These are phyloP conservation scores for Mastigias papua DNA, from an alignment of 30 jellyfish, hydroid and myxozoan species.

Conservation along the genomic window DNA sequence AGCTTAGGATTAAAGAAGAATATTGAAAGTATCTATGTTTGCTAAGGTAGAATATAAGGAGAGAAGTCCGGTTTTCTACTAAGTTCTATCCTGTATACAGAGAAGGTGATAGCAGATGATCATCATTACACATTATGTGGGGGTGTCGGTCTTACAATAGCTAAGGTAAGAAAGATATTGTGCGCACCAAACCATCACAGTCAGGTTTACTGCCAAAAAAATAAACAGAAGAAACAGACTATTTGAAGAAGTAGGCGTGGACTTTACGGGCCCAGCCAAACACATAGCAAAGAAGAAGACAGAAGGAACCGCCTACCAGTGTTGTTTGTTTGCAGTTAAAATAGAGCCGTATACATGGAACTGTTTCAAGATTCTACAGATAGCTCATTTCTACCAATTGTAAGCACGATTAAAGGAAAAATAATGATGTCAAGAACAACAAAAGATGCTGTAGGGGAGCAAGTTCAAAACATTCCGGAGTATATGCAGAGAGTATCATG, in stretches of 20 bases:
- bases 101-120: constrained; percentile 10
- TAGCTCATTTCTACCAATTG: constrained; percentile 21
- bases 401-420: constrained; percentile 54
- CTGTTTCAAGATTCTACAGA: constrained; percentile 44
- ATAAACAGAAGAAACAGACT: constrained; percentile 62
- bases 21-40: constrained; percentile 6
- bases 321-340: constrained; percentile 56
- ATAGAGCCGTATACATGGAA: constrained; percentile 62
- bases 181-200: constrained; percentile 46
- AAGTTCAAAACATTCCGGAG: too few species aligned
- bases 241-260: constrained; percentile 62
- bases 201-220: constrained; percentile 73
- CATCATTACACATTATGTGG: constrained; percentile 19
- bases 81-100: neutral
- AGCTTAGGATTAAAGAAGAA: neutral
- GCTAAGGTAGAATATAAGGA: constrained; percentile 50
- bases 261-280: constrained; percentile 61
- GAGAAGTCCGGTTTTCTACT: constrained; percentile 30
- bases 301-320: constrained; percentile 57
- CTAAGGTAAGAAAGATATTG: constrained; percentile 11
- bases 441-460: too few species aligned
- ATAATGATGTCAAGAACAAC: too few species aligned
- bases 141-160: constrained; percentile 32
- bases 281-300: constrained; percentile 27
- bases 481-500: too few species aligned